Conservation (phyloP, 92 coral and sea anemone genomes). For the Bergia sp. region DNA sequence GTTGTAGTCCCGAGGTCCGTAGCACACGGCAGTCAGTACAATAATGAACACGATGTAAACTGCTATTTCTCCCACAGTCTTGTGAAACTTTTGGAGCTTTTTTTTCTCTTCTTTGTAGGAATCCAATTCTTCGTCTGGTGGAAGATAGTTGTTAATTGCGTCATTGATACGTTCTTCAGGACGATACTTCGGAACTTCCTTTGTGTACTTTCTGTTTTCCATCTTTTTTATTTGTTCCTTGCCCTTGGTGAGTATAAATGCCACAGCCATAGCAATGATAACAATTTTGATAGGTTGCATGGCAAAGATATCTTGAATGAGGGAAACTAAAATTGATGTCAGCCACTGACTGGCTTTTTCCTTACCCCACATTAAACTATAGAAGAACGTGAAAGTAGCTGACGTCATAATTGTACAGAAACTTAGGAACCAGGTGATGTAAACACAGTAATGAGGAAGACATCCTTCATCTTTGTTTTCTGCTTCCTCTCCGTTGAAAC, state of each 20-base stretch:
- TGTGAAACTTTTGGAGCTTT: constrained; percentile 33
- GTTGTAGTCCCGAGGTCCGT: constrained; percentile 38
- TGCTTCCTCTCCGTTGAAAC: neutral
- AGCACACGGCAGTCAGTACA: constrained; percentile 49
- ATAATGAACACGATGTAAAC: constrained; percentile 31
- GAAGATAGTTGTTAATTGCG: neutral
- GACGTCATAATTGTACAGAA: constrained; percentile 47
- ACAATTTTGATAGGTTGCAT: constrained; percentile 61
- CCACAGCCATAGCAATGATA: constrained; percentile 41
- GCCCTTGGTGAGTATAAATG: constrained; percentile 18
- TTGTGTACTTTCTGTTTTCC: neutral
- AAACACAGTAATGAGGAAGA: constrained; percentile 67
- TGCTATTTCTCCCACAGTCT: constrained; percentile 15
- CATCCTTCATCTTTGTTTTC: constrained; percentile 12
- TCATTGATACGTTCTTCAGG: neutral
- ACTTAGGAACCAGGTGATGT: constrained; percentile 67
- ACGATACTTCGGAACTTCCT: neutral
- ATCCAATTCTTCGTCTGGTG: constrained; percentile 7
- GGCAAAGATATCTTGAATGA: constrained; percentile 54
- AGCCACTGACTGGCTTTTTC: constrained; percentile 66
- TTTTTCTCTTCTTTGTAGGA: constrained; percentile 24
- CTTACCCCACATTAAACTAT: constrained; percentile 67
- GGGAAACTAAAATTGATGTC: constrained; percentile 53
- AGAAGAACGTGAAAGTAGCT: constrained; percentile 66
- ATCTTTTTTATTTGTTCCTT: neutral